Evolutionary conservation across 1,140 invertebrate species (phyloP).

Genomic region (Camponotus vicinus): DNA sequence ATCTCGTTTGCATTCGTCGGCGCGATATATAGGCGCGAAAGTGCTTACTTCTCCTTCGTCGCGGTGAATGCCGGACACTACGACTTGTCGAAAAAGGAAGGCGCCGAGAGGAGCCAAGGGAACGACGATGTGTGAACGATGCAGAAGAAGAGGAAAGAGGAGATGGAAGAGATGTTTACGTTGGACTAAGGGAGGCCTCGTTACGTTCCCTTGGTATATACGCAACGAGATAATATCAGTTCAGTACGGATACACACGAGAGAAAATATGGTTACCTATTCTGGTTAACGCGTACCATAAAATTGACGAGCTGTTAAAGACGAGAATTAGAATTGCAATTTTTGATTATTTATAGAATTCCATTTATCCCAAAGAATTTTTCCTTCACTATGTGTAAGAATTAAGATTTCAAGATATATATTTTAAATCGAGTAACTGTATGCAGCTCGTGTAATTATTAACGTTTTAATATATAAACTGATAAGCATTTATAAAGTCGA

Average conservation of each 20-base stretch:
- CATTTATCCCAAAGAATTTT: constrained; percentile 5
- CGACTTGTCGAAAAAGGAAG: constrained; percentile 35
- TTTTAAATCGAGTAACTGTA: neutral
- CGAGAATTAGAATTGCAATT: constrained; percentile 67
- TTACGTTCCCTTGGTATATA: constrained; percentile 65
- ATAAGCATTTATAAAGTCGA: neutral
- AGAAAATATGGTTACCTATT: constrained; percentile 37
- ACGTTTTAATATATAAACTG: neutral
- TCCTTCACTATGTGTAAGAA: neutral
- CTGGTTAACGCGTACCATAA: constrained; percentile 28
- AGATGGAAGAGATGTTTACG: constrained; percentile 36
- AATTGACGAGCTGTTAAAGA: constrained; percentile 28
- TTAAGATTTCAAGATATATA: neutral
- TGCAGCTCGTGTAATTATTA: constrained; percentile 26
- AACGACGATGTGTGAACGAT: constrained; percentile 24
- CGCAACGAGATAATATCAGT: constrained; percentile 70
- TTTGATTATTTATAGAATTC: neutral
- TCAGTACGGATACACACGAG: constrained; percentile 66
- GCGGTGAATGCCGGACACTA: constrained; percentile 47
- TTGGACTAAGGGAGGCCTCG: constrained; percentile 54
- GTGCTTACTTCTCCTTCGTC: constrained; percentile 28
- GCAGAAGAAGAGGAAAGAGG: constrained; percentile 33
- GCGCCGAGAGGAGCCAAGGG: neutral
- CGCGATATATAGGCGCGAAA: constrained; percentile 63
- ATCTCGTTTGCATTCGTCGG: constrained; percentile 70